Conservation (phyloP, 2,797 vertebrate species). For the Mus caroli region DNA sequence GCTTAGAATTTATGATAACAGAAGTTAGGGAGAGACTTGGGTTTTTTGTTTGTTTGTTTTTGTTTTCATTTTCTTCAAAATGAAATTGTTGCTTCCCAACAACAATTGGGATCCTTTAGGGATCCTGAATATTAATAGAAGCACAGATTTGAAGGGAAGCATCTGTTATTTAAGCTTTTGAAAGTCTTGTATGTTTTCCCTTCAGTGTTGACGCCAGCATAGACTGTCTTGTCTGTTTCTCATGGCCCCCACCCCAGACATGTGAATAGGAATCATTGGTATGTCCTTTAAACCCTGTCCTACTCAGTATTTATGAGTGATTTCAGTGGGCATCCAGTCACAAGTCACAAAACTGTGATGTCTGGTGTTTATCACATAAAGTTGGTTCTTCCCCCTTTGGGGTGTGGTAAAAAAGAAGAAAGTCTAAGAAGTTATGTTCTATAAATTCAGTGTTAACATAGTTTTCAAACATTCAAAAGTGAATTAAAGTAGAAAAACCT, state of each 20-base stretch:
- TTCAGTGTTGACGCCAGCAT: slow-evolving; percentile 80
- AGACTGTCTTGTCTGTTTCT: slow-evolving; percentile 79
- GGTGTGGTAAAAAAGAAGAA: slow-evolving; percentile 88
- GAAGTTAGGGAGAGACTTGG: slow-evolving; percentile 62
- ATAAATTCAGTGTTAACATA: slow-evolving; percentile 84
- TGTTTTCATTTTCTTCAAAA: slow-evolving; percentile 65
- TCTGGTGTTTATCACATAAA: slow-evolving; percentile 82
- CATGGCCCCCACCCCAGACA: slow-evolving; percentile 51
- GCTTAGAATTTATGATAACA: slow-evolving; percentile 78
- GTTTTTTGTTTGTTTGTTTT: too few species aligned
- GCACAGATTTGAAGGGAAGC: slow-evolving; percentile 81
- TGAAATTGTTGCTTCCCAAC: slow-evolving; percentile 61
- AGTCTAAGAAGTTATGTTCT: slow-evolving; percentile 83
- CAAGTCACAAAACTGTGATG: slow-evolving; percentile 81
- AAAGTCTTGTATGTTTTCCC: slow-evolving; percentile 77
- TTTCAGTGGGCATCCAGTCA: slow-evolving; percentile 80
- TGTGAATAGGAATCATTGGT: slow-evolving; percentile 84
- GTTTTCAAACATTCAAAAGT: slow-evolving; percentile 89
- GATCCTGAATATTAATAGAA: slow-evolving; percentile 74
- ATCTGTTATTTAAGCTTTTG: slow-evolving; percentile 75
- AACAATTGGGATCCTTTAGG: slow-evolving; percentile 73
- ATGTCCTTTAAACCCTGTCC: slow-evolving; percentile 79
- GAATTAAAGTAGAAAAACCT: slow-evolving; percentile 70
- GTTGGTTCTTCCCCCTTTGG: slow-evolving; percentile 5
- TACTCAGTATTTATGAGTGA: slow-evolving; percentile 73